These are phyloP conservation scores for Opisthocomus hoazin DNA, from an alignment of 2,113 vertebrate genomes.

Conservation along the genomic window DNA sequence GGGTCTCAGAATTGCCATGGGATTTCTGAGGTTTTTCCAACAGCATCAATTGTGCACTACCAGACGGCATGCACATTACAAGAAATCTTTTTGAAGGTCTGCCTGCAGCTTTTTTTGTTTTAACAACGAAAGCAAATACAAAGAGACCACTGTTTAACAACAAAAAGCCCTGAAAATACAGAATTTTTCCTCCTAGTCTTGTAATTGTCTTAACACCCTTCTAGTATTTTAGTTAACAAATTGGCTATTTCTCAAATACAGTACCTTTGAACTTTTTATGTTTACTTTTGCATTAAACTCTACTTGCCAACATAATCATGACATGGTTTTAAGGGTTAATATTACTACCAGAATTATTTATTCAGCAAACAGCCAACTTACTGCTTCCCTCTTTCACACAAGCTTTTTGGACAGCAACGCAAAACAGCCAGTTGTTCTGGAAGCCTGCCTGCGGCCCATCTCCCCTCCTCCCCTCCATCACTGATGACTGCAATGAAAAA, in stretches of 20 bases:
- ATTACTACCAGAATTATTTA: neutral
- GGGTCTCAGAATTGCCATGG: neutral
- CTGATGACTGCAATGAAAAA: neutral
- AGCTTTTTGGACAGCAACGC: neutral
- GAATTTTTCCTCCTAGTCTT: neutral
- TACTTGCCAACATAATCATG: neutral
- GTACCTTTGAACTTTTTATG: neutral
- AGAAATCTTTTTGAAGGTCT: neutral
- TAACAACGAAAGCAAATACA: neutral
- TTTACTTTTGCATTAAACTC: neutral
- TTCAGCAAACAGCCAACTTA: neutral
- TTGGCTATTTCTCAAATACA: neutral
- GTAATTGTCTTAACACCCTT: neutral
- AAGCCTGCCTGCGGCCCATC: neutral
- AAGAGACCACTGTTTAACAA: neutral
- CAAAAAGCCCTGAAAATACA: neutral
- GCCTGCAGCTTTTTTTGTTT: neutral
- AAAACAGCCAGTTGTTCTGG: neutral
- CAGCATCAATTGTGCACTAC: neutral
- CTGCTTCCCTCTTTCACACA: neutral
- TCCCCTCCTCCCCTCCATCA: neutral
- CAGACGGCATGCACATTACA: neutral
- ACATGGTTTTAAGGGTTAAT: neutral
- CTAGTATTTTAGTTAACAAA: neutral
- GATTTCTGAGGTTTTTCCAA: neutral